phyloP scores from a whole-genome alignment of 2,888 invertebrate genomes.

The Andrena bicolor region DNA sequence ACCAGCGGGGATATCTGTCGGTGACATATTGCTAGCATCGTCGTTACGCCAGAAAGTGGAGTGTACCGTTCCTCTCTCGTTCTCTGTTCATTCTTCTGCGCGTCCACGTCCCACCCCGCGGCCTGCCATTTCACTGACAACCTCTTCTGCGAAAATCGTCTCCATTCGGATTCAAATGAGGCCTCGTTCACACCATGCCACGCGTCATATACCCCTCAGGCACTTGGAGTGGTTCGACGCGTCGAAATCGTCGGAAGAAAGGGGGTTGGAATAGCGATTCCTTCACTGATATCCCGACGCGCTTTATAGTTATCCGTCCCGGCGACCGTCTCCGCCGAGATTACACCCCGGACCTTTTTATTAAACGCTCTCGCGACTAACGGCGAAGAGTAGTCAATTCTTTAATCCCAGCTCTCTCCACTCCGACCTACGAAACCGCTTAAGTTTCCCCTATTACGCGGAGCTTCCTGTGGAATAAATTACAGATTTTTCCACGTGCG shows the following conservation, averaged over 20 bases:
- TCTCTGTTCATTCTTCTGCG: conserved; percentile 24
- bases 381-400: neutral
- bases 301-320: conserved; percentile 61
- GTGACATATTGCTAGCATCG: conserved; percentile 82
- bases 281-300: conserved; percentile 58
- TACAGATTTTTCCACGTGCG: neutral
- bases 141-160: conserved; percentile 82
- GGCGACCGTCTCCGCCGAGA: conserved; percentile 19
- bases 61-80: conserved; percentile 54
- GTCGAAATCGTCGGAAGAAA: conserved; percentile 63
- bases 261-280: conserved; percentile 58
- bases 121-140: conserved; percentile 79
- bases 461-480: neutral
- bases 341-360: conserved; percentile 31
- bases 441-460: neutral
- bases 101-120: conserved; percentile 41
- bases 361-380: conserved; percentile 26
- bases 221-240: conserved; percentile 71
- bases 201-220: conserved; percentile 80
- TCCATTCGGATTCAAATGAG: conserved; percentile 85
- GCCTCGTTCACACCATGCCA: conserved; percentile 80
- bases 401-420: neutral
- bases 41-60: conserved; percentile 77
- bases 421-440: neutral
- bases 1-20: conserved; percentile 79